Conservation (phyloP, 2,113 vertebrate species). For the Phainopepla nitens region DNA sequence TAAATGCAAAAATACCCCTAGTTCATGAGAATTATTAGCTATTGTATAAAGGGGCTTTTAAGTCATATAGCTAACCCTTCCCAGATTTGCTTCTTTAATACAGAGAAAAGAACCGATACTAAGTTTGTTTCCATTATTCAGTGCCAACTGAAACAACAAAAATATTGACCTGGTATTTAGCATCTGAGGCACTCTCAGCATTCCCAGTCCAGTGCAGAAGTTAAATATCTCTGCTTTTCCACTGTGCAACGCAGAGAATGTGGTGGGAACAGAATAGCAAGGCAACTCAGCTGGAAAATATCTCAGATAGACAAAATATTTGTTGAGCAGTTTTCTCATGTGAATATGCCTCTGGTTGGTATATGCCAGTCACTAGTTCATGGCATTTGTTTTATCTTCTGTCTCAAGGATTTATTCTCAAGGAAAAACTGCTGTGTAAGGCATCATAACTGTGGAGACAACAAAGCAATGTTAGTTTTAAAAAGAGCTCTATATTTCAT, state of each 20-base stretch:
- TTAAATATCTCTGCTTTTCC: slow-evolving; percentile 73
- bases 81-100: slow-evolving; percentile 22
- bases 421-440: slow-evolving; percentile 37
- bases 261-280: slow-evolving; percentile 75
- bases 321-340: slow-evolving; percentile 78
- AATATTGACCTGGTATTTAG: slow-evolving; percentile 55
- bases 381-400: slow-evolving; percentile 68
- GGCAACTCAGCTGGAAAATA: slow-evolving; percentile 78
- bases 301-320: slow-evolving; percentile 78
- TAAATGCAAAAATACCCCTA: not conserved
- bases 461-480: slow-evolving; percentile 26
- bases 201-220: slow-evolving; percentile 66
- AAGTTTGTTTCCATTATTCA: slow-evolving; percentile 53
- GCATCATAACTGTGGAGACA: not conserved
- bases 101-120: slow-evolving; percentile 21
- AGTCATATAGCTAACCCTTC: slow-evolving; percentile 23
- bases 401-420: slow-evolving; percentile 50
- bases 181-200: slow-evolving; percentile 15
- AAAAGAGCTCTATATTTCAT: not conserved
- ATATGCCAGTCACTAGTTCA: slow-evolving; percentile 66
- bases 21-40: slow-evolving; percentile 25
- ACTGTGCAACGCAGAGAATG: slow-evolving; percentile 72
- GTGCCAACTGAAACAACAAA: slow-evolving; percentile 26
- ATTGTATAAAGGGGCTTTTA: not conserved
- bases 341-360: slow-evolving; percentile 74